These are phyloP conservation scores for Hoplodrina ambigua DNA, from an alignment of 2,888 invertebrate species.

Conservation along the genomic window DNA sequence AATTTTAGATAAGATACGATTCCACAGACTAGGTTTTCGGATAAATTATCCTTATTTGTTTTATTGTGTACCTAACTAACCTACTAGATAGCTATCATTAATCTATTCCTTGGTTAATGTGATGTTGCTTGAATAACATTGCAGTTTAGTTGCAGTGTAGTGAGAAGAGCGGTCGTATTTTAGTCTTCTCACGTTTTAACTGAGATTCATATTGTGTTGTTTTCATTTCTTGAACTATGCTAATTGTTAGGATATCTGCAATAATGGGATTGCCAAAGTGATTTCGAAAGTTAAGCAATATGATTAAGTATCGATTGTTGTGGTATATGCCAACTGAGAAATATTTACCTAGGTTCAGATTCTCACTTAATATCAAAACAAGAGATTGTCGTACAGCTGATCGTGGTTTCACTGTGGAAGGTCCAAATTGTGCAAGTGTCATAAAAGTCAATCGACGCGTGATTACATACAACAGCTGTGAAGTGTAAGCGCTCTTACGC, in stretches of 20 bases:
- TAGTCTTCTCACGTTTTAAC: background rate
- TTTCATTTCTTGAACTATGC: background rate
- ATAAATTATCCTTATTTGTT: background rate
- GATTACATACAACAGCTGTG: conserved; percentile 2
- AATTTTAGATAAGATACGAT: conserved; percentile 24
- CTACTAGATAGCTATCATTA: background rate
- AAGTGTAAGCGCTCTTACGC: too few relatives aligned
- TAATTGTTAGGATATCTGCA: background rate
- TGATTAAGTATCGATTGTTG: background rate
- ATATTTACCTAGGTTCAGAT: conserved; percentile 12
- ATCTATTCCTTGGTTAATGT: background rate
- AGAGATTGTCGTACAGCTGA: conserved; percentile 22
- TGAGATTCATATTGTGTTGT: background rate
- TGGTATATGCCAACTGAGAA: background rate
- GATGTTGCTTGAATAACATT: background rate
- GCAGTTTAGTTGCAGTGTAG: background rate
- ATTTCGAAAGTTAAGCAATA: background rate
- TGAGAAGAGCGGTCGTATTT: background rate
- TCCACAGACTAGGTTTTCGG: background rate
- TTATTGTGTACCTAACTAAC: background rate
- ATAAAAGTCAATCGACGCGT: conserved; percentile 13
- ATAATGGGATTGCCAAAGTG: background rate
- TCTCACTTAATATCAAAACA: conserved; percentile 27
- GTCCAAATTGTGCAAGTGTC: conserved; percentile 10
- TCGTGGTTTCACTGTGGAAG: conserved; percentile 4